phyloP scores from a whole-genome alignment of 1,140 invertebrate species.

The Drosophila santomea region DNA sequence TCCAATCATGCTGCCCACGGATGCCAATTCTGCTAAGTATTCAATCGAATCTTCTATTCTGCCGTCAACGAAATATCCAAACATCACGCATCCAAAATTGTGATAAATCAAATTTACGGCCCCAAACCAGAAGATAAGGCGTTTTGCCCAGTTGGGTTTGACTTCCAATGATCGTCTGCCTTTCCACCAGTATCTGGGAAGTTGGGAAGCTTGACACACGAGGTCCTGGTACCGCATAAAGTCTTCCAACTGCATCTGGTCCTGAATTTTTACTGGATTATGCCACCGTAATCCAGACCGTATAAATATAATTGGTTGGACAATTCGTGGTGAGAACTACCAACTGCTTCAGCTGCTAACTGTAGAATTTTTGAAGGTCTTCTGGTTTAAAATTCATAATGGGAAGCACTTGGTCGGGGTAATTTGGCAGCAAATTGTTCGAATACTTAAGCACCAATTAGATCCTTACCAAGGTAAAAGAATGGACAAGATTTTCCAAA shows the following conservation, averaged over 20 bases:
- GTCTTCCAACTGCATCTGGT: constrained; percentile 40
- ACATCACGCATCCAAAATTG: constrained; percentile 66
- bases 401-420: not conserved
- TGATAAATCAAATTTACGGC: constrained; percentile 63
- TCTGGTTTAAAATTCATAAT: not conserved
- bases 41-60: not conserved
- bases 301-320: not conserved
- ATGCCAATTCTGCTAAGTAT: constrained; percentile 46
- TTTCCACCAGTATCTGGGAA: constrained; percentile 35
- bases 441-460: not conserved
- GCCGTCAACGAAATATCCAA: constrained; percentile 27
- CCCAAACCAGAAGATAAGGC: constrained; percentile 46
- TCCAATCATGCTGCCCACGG: constrained; percentile 57
- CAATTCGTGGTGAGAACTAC: constrained; percentile 3
- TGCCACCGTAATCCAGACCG: not conserved
- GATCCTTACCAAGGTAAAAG: not conserved
- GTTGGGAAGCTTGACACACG: constrained; percentile 34
- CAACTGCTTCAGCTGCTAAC: constrained; percentile 6
- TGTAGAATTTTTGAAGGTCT: not conserved
- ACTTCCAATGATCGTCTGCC: not conserved
- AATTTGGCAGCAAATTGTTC: not conserved
- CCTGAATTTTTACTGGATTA: not conserved
- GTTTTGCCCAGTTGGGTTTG: not conserved
- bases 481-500: not conserved
- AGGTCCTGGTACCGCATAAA: constrained; percentile 58